phyloP scores from a whole-genome alignment of 1,140 invertebrate species.

The Steinernema feltiae region DNA sequence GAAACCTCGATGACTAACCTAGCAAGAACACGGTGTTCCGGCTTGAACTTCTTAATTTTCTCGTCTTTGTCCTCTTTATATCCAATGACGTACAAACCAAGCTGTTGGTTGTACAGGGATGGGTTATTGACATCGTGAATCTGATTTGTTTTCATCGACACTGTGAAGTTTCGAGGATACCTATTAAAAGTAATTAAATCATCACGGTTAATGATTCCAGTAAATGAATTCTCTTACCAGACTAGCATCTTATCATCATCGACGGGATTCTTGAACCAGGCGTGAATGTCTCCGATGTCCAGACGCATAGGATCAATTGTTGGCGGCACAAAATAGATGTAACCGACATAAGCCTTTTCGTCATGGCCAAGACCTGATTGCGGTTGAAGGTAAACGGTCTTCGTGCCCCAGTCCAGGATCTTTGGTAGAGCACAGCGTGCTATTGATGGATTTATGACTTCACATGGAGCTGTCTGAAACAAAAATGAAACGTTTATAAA shows the following conservation, averaged over 20 bases:
- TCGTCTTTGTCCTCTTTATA: constrained; percentile 53
- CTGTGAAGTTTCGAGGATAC: constrained; percentile 55
- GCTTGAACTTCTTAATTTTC: constrained; percentile 54
- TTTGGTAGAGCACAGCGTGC: constrained; percentile 53
- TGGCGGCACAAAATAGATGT: constrained; percentile 55
- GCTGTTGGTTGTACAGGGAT: constrained; percentile 47
- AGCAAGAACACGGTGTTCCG: constrained; percentile 49
- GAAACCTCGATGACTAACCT: neutral
- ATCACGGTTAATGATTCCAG: no score
- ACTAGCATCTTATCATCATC: constrained; percentile 47
- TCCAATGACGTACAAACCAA: constrained; percentile 55
- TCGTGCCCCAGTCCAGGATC: constrained; percentile 56
- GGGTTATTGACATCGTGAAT: constrained; percentile 41
- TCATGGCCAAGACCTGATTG: constrained; percentile 54
- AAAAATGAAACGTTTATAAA: neutral
- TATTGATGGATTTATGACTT: constrained; percentile 48
- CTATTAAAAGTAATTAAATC: no score
- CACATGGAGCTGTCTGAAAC: constrained; percentile 52
- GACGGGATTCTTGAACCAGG: constrained; percentile 53
- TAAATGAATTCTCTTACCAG: no score
- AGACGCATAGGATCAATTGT: constrained; percentile 56
- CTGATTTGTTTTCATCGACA: constrained; percentile 30
- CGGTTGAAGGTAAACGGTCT: constrained; percentile 55
- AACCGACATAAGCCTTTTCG: constrained; percentile 55
- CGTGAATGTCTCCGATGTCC: constrained; percentile 55